Conservation (phyloP, 2,888 invertebrate species). For the Celastrina argiolus region DNA sequence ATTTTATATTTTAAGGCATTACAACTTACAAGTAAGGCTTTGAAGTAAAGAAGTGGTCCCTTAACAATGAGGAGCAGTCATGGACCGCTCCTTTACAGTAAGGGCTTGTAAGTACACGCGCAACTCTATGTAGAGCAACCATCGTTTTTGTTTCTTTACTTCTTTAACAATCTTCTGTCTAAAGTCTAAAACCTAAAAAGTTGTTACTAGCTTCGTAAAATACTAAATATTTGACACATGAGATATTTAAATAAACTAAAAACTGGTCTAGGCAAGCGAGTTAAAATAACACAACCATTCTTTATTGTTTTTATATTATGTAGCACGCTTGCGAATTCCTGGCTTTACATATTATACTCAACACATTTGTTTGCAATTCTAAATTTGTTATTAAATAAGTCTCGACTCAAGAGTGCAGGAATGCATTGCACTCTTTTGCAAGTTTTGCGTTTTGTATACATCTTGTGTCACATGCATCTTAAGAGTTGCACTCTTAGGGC, state of each 20-base stretch:
- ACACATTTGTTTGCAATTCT: too few relatives aligned
- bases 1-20: neutral
- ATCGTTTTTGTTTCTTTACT: neutral
- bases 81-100: too few relatives aligned
- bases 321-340: conserved; percentile 4
- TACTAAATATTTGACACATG: neutral
- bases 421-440: too few relatives aligned
- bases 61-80: neutral
- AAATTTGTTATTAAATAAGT: too few relatives aligned
- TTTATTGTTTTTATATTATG: neutral
- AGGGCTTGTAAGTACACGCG: neutral
- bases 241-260: neutral
- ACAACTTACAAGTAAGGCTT: neutral
- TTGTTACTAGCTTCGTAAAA: too few relatives aligned
- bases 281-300: neutral
- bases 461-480: too few relatives aligned
- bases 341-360: too few relatives aligned
- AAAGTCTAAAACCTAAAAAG: too few relatives aligned
- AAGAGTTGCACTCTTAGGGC: too few relatives aligned
- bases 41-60: neutral
- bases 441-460: too few relatives aligned
- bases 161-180: too few relatives aligned
- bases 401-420: too few relatives aligned
- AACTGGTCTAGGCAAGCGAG: conserved; percentile 1
- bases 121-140: neutral